Evolutionary conservation across 2,113 vertebrate genomes (phyloP), one percentile per base, ranked within the genome.

Genomic region (Nibea albiflora): DNA sequence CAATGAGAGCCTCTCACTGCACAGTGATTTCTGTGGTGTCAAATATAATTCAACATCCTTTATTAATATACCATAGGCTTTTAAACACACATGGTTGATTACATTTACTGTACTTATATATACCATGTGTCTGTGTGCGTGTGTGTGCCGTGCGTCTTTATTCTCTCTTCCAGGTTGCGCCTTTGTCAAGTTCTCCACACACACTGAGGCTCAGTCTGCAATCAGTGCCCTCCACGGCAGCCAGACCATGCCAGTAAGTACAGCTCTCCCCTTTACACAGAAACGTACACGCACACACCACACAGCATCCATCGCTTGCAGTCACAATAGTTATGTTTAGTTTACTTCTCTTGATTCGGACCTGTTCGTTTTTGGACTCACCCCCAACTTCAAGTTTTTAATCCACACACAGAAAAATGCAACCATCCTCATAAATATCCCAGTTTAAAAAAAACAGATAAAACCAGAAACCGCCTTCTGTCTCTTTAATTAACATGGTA

Each of bases 211-310:
- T 73, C 98, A 99, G 94, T 98, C 97, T 70, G 98, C 98, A 81
- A 99, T 99, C 95, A 97, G 98, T 17, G 96, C 97, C 4, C 96
- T 99, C 85, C 98, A 99, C 0, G 98, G 98, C 89, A 99, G 98
- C 94, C 98, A 99, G 95, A 99, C 98, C 81, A 99, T 99, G 98
- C 97, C 98, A 85, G 98, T 99, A 94, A 99, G 98, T 97, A 93
- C 90, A 74, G 75, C 75, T 67, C 20, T 10, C 72, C 52, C 54
- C 19, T 20, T 69, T 50, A 49, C 20, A 70, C 39, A 62, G n/a
- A 62, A 7, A 46, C 73, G 64, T 15, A 11, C 20, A 67, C 22
- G 64, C 5, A 31, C 19, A 69, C 4, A 31, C 56, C n/a, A 26
- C 22, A 12, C 11, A 24, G 10, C 54, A 57, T 6, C 12, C 56